Conservation (phyloP, 2,888 invertebrate species). For the Drepanosiphum platanoidis region DNA sequence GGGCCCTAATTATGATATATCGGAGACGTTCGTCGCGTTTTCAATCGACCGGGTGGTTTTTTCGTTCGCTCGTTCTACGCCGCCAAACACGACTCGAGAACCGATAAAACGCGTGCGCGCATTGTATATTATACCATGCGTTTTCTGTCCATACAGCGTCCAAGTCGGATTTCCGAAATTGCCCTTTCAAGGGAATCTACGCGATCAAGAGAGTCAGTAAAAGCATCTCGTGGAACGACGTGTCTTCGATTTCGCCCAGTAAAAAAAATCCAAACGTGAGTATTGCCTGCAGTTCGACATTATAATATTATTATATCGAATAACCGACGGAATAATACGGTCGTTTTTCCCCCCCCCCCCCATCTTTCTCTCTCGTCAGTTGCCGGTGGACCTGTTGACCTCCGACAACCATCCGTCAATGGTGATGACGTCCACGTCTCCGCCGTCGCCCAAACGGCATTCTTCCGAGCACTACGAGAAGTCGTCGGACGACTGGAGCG, state of each 20-base stretch:
- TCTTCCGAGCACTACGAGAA: constrained; percentile 54
- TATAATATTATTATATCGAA: too few relatives aligned
- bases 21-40: too few relatives aligned
- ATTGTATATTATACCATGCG: not conserved
- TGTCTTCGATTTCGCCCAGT: constrained; percentile 5
- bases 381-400: constrained; percentile 51
- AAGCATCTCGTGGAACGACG: constrained; percentile 45
- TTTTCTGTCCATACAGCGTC: constrained; percentile 8
- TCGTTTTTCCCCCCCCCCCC: not conserved
- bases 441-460: constrained; percentile 43
- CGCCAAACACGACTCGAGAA: too few relatives aligned
- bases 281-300: not conserved
- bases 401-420: constrained; percentile 34
- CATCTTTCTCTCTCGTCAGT: not conserved
- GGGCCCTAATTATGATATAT: too few relatives aligned
- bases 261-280: constrained; percentile 42
- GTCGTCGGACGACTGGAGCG: constrained; percentile 55
- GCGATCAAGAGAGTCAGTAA: constrained; percentile 34
- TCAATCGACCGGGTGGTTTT: too few relatives aligned
- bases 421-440: not conserved
- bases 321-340: too few relatives aligned
- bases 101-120: not conserved
- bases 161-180: constrained; percentile 49
- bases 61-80: too few relatives aligned
- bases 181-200: constrained; percentile 50